phyloP scores from a whole-genome alignment of 2,888 invertebrate species.

The Euproctis similis region DNA sequence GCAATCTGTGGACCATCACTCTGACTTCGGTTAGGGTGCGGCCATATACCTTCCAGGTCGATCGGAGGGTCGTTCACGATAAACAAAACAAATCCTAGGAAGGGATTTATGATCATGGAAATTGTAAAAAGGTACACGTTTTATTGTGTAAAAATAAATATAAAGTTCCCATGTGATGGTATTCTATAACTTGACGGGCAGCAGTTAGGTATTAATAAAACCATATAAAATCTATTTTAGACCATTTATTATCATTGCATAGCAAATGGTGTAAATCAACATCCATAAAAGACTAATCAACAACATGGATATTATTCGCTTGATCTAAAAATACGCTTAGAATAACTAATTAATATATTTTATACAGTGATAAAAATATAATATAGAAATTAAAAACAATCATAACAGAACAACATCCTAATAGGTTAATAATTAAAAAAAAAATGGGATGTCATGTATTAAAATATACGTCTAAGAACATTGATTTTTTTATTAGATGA shows the following conservation, averaged over 20 bases:
- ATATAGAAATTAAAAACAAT: slow-evolving; percentile 49
- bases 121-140: too few relatives aligned
- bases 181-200: too few relatives aligned
- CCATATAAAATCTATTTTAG: slow-evolving; percentile 38
- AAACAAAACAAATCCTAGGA: too few relatives aligned
- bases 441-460: slow-evolving; percentile 63
- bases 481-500: slow-evolving; percentile 55
- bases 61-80: too few relatives aligned
- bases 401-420: slow-evolving; percentile 48
- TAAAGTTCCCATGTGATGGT: too few relatives aligned
- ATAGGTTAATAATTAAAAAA: slow-evolving; percentile 51
- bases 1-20: too few relatives aligned
- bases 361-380: slow-evolving; percentile 49
- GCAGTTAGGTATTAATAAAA: slow-evolving; percentile 9
- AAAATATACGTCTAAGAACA: slow-evolving; percentile 41
- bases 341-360: slow-evolving; percentile 50
- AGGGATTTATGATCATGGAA: too few relatives aligned
- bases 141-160: too few relatives aligned
- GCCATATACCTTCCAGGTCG: too few relatives aligned
- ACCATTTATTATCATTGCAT: slow-evolving; percentile 73
- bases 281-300: slow-evolving; percentile 75
- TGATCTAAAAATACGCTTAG: slow-evolving; percentile 52
- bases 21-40: too few relatives aligned
- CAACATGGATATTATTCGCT: slow-evolving; percentile 70
- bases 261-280: slow-evolving; percentile 74